Percentiles rank a stretch among this genome's conserved stretches.
Evolutionary conservation across 2,797 vertebrate species (phyloP).

Genomic region (Delichon dasypus): DNA sequence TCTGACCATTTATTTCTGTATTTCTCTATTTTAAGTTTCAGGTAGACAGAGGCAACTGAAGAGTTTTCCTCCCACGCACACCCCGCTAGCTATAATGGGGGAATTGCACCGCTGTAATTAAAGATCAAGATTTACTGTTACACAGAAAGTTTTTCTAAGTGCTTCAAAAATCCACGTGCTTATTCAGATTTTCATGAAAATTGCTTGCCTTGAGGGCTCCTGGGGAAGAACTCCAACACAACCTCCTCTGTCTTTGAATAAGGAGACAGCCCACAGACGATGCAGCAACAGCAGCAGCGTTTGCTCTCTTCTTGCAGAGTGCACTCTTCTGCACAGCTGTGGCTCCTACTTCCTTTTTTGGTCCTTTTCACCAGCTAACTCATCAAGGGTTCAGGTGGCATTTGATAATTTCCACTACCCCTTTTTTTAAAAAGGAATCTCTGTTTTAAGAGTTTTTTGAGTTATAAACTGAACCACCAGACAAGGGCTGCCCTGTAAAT

Average conservation of each 20-base stretch:
- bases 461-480: background rate
- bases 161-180: background rate
- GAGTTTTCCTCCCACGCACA: slow-evolving; percentile 5
- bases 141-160: background rate
- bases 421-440: background rate
- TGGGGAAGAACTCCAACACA: background rate
- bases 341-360: background rate
- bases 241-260: background rate
- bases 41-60: background rate
- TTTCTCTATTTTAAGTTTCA: slow-evolving; percentile 8
- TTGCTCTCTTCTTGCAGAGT: background rate
- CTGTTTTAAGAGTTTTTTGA: background rate
- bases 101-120: background rate
- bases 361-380: background rate
- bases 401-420: background rate
- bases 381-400: background rate
- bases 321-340: background rate
- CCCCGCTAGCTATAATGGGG: background rate
- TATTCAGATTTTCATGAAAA: slow-evolving; percentile 31
- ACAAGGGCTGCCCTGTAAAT: background rate
- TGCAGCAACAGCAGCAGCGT: background rate
- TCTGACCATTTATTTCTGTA: background rate
- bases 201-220: background rate
- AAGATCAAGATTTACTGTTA: background rate
- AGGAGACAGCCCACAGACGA: background rate